Evolutionary conservation across 2,888 invertebrate genomes (phyloP), one percentile per base, ranked within the genome.

Genomic region (Noctua pronuba): DNA sequence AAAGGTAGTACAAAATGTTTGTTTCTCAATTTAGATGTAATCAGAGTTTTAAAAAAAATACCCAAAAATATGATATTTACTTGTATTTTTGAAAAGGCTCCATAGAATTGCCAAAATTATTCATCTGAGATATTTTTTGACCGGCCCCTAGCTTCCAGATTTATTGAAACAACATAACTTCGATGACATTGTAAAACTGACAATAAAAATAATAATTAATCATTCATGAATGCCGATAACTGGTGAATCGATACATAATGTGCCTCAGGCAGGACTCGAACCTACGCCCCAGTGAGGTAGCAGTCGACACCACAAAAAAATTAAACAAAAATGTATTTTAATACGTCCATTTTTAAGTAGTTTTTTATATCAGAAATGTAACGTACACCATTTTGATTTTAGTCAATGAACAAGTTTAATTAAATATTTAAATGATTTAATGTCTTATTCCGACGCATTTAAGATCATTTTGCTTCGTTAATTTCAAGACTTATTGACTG

Each of bases 181-280:
- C 55, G 77, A 75, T 69, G 84, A 77, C 84, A 87, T 55, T 75
- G 46, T 66, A 38, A 21, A 60, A 64, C 44, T 73, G 21, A 70
- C 44, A 75, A 73, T 75, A 68, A 73, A 66, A 71, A 72, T 69
- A 41, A 41, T 60, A 86, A 78, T 73, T 66, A 83, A 87, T 86
- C 91, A 91, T 85, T 88, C 86, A 90, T 86, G 85, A 77, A 90
- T 84, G 75, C 70, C 41, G 70, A 77, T 83, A 79, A 73, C 71
- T 77, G 75, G 72, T 65, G 77, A 78, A 75, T 65, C 83, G 78
- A 86, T 90, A 90, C 83, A 90, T 91, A 91, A 89, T 90, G 79
- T 88, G 93, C 94, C 92, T 85, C 67, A 90, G 93, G 94, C 94
- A 87, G 90, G 89, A 88, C 80, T 90, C 89, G 85, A 93, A 92